These are phyloP conservation scores for Apotomis betuletana DNA, from an alignment of 2,888 invertebrate species.

Conservation along the genomic window DNA sequence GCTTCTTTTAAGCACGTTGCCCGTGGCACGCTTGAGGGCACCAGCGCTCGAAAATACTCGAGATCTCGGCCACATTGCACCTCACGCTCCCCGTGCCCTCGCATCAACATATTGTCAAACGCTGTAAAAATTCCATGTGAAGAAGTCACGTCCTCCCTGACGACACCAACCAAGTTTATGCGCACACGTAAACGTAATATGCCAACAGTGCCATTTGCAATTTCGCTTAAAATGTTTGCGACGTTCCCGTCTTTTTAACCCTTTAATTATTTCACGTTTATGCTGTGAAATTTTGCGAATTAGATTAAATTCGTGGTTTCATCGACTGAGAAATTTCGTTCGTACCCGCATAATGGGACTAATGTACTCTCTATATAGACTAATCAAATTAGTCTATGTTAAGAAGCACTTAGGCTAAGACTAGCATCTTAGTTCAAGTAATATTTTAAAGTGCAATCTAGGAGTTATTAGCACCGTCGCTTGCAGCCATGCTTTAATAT, in stretches of 20 bases:
- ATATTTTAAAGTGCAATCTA: conserved; percentile 36
- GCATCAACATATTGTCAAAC: conserved; percentile 63
- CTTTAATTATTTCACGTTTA: conserved; percentile 20
- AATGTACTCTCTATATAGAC: neutral
- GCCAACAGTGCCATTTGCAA: conserved; percentile 32
- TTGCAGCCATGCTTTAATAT: conserved; percentile 21
- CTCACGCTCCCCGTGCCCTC: conserved; percentile 60
- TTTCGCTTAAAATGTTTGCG: conserved; percentile 23
- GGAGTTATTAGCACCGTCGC: conserved; percentile 26
- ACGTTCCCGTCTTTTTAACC: conserved; percentile 20
- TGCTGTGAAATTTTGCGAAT: neutral
- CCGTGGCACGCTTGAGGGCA: conserved; percentile 57
- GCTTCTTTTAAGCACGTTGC: conserved; percentile 35
- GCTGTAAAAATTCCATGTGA: conserved; percentile 47
- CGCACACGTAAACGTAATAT: conserved; percentile 40
- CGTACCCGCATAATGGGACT: neutral
- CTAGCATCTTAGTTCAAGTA: conserved; percentile 26
- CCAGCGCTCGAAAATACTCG: conserved; percentile 39
- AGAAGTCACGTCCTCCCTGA: conserved; percentile 42
- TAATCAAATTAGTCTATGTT: conserved; percentile 14
- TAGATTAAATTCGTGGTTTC: neutral
- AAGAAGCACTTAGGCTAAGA: conserved; percentile 20
- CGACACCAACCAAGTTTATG: conserved; percentile 49
- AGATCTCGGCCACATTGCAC: conserved; percentile 27
- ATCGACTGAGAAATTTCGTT: neutral